Evolutionary conservation across 2,113 vertebrate genomes (phyloP), one percentile per base, ranked within the genome.

Genomic region (Ochotona curzoniae): DNA sequence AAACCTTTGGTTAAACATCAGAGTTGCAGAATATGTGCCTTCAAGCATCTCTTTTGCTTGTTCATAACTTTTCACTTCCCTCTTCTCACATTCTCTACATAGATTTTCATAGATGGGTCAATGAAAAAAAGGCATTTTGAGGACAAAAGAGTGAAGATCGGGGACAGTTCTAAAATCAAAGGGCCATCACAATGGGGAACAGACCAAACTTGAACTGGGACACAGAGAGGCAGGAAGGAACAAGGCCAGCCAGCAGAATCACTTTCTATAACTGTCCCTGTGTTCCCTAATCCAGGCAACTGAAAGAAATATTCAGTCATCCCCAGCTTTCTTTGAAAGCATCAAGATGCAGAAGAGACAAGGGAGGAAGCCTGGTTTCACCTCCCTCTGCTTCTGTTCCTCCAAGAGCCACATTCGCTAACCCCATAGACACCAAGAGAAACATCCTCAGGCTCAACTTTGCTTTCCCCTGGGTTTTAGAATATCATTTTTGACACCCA

Each of bases 61-160:
- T n/a, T 80, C 71, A 47, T 86, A 7, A 12, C 54, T 1, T n/a
- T 81, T 73, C 15, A 32, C 74, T 70, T 88, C 57, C 28, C 0
- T 35, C 35, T 70, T 83, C n/a, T 93, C n/a, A 69, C 26, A 80
- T 92, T 78, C 78, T 79, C 92, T 82, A 32, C 70, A 83, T 20
- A 89, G 17, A 85, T 86, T 92, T 94, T 92, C 47, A 69, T 26
- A 73, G 32, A 73, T 75, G 12, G 8, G 10, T 44, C 76, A 84
- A 85, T 85, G 20, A 67, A 92, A 79, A 61, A 66, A 66, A 32
- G 74, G 13, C 73, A 85, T 76, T 81, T 61, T 96, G 28, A 96
- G 10, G 26, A 90, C 32, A 94, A 67, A 89, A 44, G n/a, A 83
- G 21, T 49, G 74, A 93, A 87, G 28, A 76, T 89, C 75, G 47